Percentiles rank a stretch among this genome's conserved stretches.
Conservation (phyloP, 2,888 invertebrate genomes). For the Panzeria rudis region DNA sequence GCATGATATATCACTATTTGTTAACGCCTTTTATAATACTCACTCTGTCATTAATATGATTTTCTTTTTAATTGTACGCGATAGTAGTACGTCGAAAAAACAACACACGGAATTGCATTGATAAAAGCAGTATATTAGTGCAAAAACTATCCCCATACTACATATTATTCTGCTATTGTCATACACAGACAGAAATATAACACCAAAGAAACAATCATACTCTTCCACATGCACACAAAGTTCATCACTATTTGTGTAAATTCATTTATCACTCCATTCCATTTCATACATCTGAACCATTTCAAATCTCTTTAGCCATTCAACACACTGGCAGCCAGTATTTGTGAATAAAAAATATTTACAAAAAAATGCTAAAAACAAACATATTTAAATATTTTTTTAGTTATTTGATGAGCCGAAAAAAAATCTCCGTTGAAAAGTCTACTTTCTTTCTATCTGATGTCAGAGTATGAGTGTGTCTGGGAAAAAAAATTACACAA, state of each 20-base stretch:
- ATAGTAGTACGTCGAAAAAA: background rate
- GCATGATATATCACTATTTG: no score
- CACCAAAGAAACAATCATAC: constrained; percentile 3
- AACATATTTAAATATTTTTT: constrained; percentile 55
- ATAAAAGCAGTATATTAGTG: constrained; percentile 13
- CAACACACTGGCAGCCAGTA: constrained; percentile 6
- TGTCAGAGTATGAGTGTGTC: constrained; percentile 25
- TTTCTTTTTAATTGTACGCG: background rate
- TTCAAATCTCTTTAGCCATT: background rate
- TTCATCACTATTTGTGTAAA: constrained; percentile 48
- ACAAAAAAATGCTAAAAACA: constrained; percentile 7
- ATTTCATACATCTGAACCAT: constrained; percentile 8
- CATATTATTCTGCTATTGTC: constrained; percentile 21
- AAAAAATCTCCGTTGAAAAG: constrained; percentile 55
- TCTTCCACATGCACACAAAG: constrained; percentile 12
- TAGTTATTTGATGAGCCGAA: background rate
- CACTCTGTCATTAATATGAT: background rate
- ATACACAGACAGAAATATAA: constrained; percentile 20
- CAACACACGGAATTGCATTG: constrained; percentile 12
- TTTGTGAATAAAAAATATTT: constrained; percentile 31
- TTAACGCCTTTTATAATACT: no score
- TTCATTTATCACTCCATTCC: constrained; percentile 55
- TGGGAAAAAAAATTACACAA: constrained; percentile 15
- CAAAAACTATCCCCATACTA: background rate
- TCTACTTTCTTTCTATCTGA: constrained; percentile 50